These are phyloP conservation scores for Rhynchotus rufescens DNA, from an alignment of 2,797 vertebrate species.

Conservation along the genomic window DNA sequence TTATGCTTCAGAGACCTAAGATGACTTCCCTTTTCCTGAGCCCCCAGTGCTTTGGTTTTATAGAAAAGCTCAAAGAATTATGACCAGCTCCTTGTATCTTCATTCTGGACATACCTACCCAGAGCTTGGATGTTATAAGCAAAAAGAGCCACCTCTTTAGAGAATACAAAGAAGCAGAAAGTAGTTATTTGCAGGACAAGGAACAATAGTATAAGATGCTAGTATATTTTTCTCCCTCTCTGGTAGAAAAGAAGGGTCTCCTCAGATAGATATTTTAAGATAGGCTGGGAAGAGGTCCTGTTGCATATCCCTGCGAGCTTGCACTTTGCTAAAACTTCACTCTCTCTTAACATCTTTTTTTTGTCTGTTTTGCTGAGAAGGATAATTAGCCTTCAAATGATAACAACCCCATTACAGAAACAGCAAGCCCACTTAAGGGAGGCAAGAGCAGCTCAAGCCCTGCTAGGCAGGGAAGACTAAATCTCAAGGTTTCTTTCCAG, in stretches of 20 bases:
- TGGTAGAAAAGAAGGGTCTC: not conserved
- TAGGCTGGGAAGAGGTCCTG: not conserved
- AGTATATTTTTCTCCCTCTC: not conserved
- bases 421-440: not conserved
- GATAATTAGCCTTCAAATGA: not conserved
- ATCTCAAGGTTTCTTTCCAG: slow-evolving; percentile 15
- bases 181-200: not conserved
- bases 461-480: not conserved
- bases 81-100: not conserved
- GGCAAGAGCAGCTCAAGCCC: not conserved
- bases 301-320: not conserved
- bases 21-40: not conserved
- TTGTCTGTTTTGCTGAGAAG: not conserved
- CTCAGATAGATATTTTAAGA: not conserved
- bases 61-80: not conserved
- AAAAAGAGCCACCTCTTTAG: not conserved
- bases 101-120: not conserved
- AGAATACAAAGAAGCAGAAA: not conserved
- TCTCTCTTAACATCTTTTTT: not conserved
- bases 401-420: not conserved
- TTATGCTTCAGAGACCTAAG: not conserved
- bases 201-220: no score
- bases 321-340: not conserved
- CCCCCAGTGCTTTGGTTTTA: not conserved
- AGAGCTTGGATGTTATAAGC: not conserved